Percentiles rank a stretch among this genome's conserved stretches.
phyloP scores from a whole-genome alignment of 2,888 invertebrate species.

The Linyphia triangularis region DNA sequence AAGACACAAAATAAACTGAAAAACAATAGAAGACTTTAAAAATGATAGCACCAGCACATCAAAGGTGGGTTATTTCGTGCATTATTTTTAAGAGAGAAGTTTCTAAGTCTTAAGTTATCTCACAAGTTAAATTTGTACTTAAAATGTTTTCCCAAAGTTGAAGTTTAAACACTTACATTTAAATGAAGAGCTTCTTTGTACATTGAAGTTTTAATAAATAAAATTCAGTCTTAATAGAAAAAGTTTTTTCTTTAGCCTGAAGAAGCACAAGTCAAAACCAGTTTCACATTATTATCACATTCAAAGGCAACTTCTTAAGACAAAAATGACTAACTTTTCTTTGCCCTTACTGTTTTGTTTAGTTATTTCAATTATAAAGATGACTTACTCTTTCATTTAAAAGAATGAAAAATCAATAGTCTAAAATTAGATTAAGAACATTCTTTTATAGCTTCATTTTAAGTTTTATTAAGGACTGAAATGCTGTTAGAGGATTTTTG shows the following conservation, averaged over 20 bases:
- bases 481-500: no score
- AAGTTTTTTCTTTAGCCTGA: background rate
- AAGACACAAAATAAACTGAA: conserved; percentile 48
- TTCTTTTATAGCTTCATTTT: background rate
- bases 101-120: background rate
- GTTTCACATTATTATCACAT: conserved; percentile 4
- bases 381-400: background rate
- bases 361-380: background rate
- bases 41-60: conserved; percentile 61
- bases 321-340: background rate
- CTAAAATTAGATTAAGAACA: background rate
- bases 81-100: background rate
- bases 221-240: background rate
- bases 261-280: background rate
- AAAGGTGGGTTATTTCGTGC: conserved; percentile 38
- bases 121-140: background rate
- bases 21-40: conserved; percentile 27
- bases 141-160: conserved; percentile 12
- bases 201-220: conserved; percentile 5
- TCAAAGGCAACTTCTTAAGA: conserved; percentile 33
- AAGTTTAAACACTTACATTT: background rate
- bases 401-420: background rate
- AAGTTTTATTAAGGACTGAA: no score
- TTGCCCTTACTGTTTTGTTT: background rate
- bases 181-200: background rate